These are phyloP conservation scores for Eretmochelys imbricata DNA, from an alignment of 2,113 vertebrate genomes.

Conservation along the genomic window DNA sequence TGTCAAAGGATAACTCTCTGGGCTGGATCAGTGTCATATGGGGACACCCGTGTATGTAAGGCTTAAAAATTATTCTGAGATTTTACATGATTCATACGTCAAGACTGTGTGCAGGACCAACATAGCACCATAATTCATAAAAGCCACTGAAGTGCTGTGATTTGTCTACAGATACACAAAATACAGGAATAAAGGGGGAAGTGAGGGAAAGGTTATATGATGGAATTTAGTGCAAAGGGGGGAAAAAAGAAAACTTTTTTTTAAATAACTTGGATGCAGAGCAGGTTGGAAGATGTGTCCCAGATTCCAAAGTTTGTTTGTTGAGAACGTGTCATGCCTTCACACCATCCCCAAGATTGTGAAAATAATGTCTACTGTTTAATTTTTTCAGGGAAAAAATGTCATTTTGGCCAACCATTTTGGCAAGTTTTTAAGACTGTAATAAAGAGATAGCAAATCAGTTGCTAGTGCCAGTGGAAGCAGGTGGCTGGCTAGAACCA, in stretches of 20 bases:
- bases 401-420: neutral
- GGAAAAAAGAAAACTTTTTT: neutral
- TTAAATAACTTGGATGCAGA: neutral
- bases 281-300: neutral
- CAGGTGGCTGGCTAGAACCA: neutral
- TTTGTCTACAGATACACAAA: neutral
- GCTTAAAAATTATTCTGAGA: slow-evolving; percentile 2
- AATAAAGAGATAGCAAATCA: neutral
- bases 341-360: neutral
- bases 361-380: neutral
- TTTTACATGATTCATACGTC: neutral
- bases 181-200: neutral
- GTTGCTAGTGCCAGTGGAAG: neutral
- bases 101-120: neutral
- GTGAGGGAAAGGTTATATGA: neutral
- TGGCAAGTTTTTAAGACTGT: neutral
- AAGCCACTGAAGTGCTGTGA: slow-evolving; percentile 4
- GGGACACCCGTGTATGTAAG: neutral
- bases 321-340: neutral
- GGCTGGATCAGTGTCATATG: neutral
- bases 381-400: neutral
- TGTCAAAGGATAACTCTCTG: neutral
- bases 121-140: neutral
- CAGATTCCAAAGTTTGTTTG: neutral
- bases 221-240: neutral